Base-by-base conservation (phyloP, 1,140 invertebrate species). In the Drosophila bifasciata region DNA sequence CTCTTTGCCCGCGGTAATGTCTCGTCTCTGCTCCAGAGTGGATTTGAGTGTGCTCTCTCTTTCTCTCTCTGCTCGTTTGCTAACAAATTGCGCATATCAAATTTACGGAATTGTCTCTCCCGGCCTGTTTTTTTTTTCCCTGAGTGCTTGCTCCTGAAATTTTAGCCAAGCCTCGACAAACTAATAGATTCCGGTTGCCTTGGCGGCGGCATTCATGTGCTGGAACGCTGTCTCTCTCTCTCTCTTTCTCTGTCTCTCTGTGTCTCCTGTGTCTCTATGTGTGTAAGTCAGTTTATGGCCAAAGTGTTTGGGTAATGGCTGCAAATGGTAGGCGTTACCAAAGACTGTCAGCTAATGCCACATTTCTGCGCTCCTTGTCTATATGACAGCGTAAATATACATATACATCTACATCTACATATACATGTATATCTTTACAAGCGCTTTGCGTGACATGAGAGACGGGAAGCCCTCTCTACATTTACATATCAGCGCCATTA, bases 11-110 rank as follows among this genome's bases (percentile, higher is more conserved):
- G n/a, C n/a, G n/a, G n/a, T n/a, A n/a, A n/a, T n/a, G n/a, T 32
- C 11, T 32, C 28, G 11, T 32, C 28, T 32, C 28, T 32, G 1
- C 28, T 11, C 32, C 32, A 36, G 11, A 36, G 11, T 36, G 11
- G 32, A 36, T 13, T 36, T 5, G 32, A 13, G 40, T 40, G 58
- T 41, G 23, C n/a, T n/a, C n/a, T n/a, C n/a, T n/a, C n/a, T n/a
- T n/a, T n/a, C 39, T 21, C 19, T 45, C 40, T 43, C 50, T 36
- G 45, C 55, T 86, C 81, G 81, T 78, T 81, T 78, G 69, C 61
- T 59, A 86, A 88, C 78, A 88, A 88, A 88, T 88, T 88, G 83
- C 83, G 84, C 83, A 88, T 88, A 88, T 88, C 83, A 88, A 88
- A 88, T 88, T 88, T 88, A 83, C 83, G 62, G 68, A 88, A 83